Conservation (phyloP, 1,140 invertebrate genomes). For the Drosophila athabasca region DNA sequence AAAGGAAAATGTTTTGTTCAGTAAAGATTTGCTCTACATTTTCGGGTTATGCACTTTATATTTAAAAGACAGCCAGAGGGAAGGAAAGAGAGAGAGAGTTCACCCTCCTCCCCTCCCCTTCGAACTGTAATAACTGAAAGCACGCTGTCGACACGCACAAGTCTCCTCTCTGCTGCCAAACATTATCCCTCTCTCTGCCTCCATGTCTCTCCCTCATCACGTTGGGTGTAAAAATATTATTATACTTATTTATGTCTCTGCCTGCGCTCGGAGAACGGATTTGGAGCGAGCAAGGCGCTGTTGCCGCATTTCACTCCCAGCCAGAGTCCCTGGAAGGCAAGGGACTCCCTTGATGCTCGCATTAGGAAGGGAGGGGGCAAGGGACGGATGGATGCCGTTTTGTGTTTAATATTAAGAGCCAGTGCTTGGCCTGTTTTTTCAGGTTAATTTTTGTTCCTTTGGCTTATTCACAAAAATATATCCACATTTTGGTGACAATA, state of each 20-base stretch:
- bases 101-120: background rate
- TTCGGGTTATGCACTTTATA: constrained; percentile 27
- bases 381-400: too few species aligned
- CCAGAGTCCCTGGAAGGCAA: constrained; percentile 4
- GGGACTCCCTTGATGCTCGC: constrained; percentile 9
- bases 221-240: constrained; percentile 41
- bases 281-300: constrained; percentile 40
- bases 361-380: too few species aligned
- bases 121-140: constrained; percentile 36
- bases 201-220: background rate
- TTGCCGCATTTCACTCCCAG: constrained; percentile 61
- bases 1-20: constrained; percentile 31
- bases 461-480: background rate
- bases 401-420: too few species aligned
- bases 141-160: constrained; percentile 28
- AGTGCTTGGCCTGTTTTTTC: too few species aligned
- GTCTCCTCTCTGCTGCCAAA: constrained; percentile 17
- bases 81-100: constrained; percentile 12
- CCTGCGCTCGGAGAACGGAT: constrained; percentile 37
- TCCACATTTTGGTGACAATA: constrained; percentile 20
- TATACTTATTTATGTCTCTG: constrained; percentile 64
- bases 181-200: constrained; percentile 21
- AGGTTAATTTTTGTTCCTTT: constrained; percentile 4
- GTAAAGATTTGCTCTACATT: constrained; percentile 23
- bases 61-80: constrained; percentile 4